Evolutionary conservation across 2,888 invertebrate genomes (phyloP).

Genomic region (Melieria picta): DNA sequence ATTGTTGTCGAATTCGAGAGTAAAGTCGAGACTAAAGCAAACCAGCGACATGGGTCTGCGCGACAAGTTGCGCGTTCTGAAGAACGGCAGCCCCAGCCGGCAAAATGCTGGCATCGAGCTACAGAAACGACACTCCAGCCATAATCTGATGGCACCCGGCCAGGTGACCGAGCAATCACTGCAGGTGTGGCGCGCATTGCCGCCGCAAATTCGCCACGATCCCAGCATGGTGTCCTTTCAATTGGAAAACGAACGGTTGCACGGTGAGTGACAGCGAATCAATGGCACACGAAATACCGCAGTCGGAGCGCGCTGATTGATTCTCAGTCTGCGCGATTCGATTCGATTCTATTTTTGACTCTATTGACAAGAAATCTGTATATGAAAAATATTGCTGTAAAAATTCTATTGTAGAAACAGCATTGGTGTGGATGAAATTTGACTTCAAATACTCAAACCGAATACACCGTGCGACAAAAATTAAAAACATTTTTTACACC

Average conservation of each 20-base stretch:
- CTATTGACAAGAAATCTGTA: too few species aligned
- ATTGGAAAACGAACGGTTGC: constrained; percentile 63
- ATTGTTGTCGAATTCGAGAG: too few species aligned
- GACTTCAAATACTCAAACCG: too few species aligned
- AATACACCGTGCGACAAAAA: too few species aligned
- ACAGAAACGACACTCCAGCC: constrained; percentile 48
- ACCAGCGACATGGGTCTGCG: constrained; percentile 50
- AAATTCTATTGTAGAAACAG: too few species aligned
- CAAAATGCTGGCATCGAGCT: constrained; percentile 50
- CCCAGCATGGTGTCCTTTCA: constrained; percentile 73
- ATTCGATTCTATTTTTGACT: too few species aligned
- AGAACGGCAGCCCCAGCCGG: constrained; percentile 45
- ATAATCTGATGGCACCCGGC: constrained; percentile 62
- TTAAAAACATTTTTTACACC: too few species aligned
- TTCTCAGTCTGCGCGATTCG: too few species aligned
- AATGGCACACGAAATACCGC: background rate
- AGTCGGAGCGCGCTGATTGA: too few species aligned
- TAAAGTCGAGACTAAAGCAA: background rate
- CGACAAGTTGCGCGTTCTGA: constrained; percentile 50
- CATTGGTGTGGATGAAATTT: too few species aligned
- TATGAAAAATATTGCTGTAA: too few species aligned
- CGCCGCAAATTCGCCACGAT: constrained; percentile 74
- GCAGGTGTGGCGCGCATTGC: constrained; percentile 74
- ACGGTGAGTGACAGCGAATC: constrained; percentile 50
- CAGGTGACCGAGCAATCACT: constrained; percentile 72